Base-by-base conservation (phyloP, 2,113 vertebrate species). In the Lasiurus borealis region DNA sequence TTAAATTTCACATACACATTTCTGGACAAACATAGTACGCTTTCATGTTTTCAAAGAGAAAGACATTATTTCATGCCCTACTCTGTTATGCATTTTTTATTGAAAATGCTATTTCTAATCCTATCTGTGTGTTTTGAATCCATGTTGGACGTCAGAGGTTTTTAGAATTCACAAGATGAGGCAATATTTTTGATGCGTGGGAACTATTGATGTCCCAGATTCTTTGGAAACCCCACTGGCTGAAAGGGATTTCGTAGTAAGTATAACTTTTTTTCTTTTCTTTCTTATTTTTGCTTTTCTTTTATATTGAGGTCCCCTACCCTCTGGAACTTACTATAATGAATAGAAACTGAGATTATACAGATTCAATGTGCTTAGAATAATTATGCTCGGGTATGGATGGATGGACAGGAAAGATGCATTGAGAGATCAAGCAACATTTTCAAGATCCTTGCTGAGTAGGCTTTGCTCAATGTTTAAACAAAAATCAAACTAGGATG, bases 31-130 rank as follows among this genome's bases (percentile, higher is more conserved):
- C 36, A 86, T 6, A 46, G 66, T 34, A 0, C 18, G 34, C 29
- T 59, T 95, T 83, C 15, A 50, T 4, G 59, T 73, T 84, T 92
- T 95, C 94, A 80, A 78, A 96, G 57, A 94, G 93, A 96, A 96
- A 84, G 27, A 5, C 9, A 25, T 85, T 69, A 91, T 94, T 92
- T 94, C 72, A 85, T 91, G 86, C 13, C 81, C 81, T 77, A 5
- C 64, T 90, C 71, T 44, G 54, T 12, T 92, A 88, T 93, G 66
- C 34, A 89, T 82, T 92, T 93, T 92, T 93, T 93, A 93, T 85
- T 95, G 75, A 81, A 84, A 95, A 85, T 18, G 83, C 46, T 95
- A 82, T 93, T 96, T 96, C 95, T 77, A 94, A 95, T 89, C 85
- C 91, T 91, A 88, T 57, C 78, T 10, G 46, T 84, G 16, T 94